Base-by-base conservation (phyloP, 2,797 vertebrate genomes). In the Sebastes wilsoni region DNA sequence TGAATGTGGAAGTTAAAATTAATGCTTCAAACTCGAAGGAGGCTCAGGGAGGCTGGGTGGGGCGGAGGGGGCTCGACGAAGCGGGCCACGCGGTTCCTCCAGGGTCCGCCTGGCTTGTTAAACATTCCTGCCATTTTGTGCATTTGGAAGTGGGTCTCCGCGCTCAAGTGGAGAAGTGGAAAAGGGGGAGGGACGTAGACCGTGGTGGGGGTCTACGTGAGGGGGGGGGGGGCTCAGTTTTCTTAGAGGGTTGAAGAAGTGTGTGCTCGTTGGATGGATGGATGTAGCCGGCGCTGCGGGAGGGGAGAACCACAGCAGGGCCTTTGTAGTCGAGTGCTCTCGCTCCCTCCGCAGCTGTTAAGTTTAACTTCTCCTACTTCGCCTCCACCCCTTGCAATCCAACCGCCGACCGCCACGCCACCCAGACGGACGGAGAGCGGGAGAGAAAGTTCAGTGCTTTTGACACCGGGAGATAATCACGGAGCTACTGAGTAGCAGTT, bases 61-160 rank as follows among this genome's bases (percentile, higher is more conserved):
- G 55, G 58, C 28, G 18, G 56, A 20, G 27, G 46, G 74, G 55
- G 64, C 18, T 72, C 34, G 18, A 65, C 11, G 69, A 74, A 72
- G 73, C 60, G 42, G 84, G 77, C 80, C 83, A 77, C 61, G 16
- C 52, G 59, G 87, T 81, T 90, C 90, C 92, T 93, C 68, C 72
- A 74, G 87, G 91, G 87, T 90, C 88, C 70, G 90, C 83, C 85
- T 52, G 76, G 75, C 85, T 93, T 94, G 93, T 94, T 94, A 92
- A 94, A 94, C 87, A 93, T 94, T 96, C 91, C 95, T 94, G 94
- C 94, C 94, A 95, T 96, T 96, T 95, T 96, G 94, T 94, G 94
- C 85, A 85, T 93, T 95, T 94, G 89, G 87, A 94, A 93, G 90
- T 91, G 87, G 91, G 92, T 94, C 88, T 93, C 88, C 90, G 84